Evolutionary conservation across 2,888 invertebrate species (phyloP).

Genomic region (Laothoe populi): DNA sequence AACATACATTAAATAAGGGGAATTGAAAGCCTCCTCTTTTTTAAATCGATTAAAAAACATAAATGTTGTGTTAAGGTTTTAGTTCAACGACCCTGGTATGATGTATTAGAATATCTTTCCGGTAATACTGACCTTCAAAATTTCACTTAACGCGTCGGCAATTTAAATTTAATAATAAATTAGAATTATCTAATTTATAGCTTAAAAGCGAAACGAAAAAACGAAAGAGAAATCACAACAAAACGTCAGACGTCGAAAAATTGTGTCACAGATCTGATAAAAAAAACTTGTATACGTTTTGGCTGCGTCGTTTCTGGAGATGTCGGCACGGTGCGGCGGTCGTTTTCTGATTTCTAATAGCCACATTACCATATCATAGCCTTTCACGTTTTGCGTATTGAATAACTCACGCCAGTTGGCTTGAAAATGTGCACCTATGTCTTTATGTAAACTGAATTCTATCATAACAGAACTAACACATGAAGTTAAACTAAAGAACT

Average conservation of each 20-base stretch:
- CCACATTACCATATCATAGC: slow-evolving; percentile 75
- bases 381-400: slow-evolving; percentile 71
- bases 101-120: background rate
- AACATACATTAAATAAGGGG: too few relatives aligned
- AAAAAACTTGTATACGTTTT: slow-evolving; percentile 42
- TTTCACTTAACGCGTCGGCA: background rate
- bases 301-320: slow-evolving; percentile 49
- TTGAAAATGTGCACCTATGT: background rate
- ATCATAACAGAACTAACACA: slow-evolving; percentile 2
- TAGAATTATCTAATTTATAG: slow-evolving; percentile 13
- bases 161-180: slow-evolving; percentile 2
- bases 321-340: slow-evolving; percentile 50
- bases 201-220: slow-evolving; percentile 29
- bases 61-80: background rate
- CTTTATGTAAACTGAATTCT: slow-evolving; percentile 12
- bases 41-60: background rate
- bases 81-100: background rate
- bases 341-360: slow-evolving; percentile 76
- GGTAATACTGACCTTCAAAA: background rate
- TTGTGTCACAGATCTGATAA: slow-evolving; percentile 43
- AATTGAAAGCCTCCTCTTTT: too few relatives aligned
- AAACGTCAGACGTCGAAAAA: slow-evolving; percentile 37
- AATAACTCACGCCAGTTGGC: slow-evolving; percentile 62
- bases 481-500: background rate
- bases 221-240: slow-evolving; percentile 39